Conservation (phyloP, 1,140 invertebrate species). For the Himalopsyche phryganea region DNA sequence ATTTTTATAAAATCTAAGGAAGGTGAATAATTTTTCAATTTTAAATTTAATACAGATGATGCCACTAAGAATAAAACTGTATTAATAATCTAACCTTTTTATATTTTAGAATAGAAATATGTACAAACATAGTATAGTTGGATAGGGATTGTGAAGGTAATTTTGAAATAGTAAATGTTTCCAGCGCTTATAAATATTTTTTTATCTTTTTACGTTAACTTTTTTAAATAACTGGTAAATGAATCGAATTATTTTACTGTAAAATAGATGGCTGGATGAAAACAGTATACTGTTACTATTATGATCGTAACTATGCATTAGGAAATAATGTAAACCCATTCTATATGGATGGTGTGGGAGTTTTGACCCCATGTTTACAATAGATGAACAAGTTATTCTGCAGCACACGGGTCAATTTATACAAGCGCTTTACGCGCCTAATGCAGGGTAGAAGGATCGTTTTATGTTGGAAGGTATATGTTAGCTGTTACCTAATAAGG, state of each 20-base stretch:
- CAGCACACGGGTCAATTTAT: too few species aligned
- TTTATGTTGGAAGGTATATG: too few species aligned
- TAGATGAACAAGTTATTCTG: too few species aligned
- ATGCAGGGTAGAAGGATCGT: too few species aligned
- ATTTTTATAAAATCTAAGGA: slow-evolving; percentile 5
- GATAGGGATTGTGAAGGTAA: slow-evolving; percentile 16
- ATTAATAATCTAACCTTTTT: slow-evolving; percentile 11
- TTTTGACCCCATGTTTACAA: too few species aligned
- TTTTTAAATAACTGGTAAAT: background rate
- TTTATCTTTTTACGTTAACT: background rate
- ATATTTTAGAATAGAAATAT: slow-evolving; percentile 11
- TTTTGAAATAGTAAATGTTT: background rate
- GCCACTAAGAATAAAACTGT: slow-evolving; percentile 7
- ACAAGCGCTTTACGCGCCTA: too few species aligned
- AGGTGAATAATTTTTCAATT: background rate
- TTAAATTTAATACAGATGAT: background rate
- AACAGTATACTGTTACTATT: background rate
- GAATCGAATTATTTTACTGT: background rate
- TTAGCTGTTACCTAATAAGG: too few species aligned
- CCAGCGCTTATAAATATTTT: too few species aligned
- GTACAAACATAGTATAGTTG: slow-evolving; percentile 1
- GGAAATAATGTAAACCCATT: too few species aligned
- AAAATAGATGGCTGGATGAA: background rate
- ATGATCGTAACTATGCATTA: background rate
- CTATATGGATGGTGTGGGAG: too few species aligned